Base-by-base conservation (phyloP, 2,888 invertebrate species). In the Sturmia bella region DNA sequence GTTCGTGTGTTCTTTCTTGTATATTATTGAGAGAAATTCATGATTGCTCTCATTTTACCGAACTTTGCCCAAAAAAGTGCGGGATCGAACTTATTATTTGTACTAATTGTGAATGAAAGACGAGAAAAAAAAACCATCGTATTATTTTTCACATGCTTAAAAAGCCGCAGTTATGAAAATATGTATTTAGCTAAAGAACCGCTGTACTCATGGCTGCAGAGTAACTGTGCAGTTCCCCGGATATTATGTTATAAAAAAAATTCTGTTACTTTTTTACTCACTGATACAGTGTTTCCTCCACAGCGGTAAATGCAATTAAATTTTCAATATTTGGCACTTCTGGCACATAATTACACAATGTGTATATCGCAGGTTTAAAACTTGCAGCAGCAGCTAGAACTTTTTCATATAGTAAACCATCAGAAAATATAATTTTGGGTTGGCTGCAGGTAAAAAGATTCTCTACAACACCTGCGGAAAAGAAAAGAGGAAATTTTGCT, bases 371-470 rank as follows among this genome's bases (percentile, higher is more conserved):
- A 32, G 78, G 63, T 2, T 59, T 32, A 32, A 59, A 72, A 3
- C 19, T 9, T 0, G 37, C 37, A 3, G 85, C 84, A 4, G 85
- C 73, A 4, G 43, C 73, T 9, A 50, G 64, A 1, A 88, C 45
- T 57, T 85, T 86, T 0, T 84, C 84, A 61, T 86, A 87, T 17
- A 87, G 85, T 56, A 84, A 56, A 1, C 84, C 86, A 79, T 88
- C 89, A 27, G 88, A 88, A 75, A 85, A 88, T 11, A 88, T 86
- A 1, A 88, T 68, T 17, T 83, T 85, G 0, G 88, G 89, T 32
- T 84, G 85, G 12, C 86, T 87, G 4, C 85, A 43, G n/a, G 43
- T 19, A 43, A 27, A 76, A 19, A 66, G 24, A 59, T 61, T 13
- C 15, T 54, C 17, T 5, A 54, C 43, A 13, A 39, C 50, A 48